A percentile compares a stretch with the other conserved stretches of the same genome.
These are phyloP conservation scores for Sphenodon punctatus DNA, from an alignment of 2,797 vertebrate genomes.

Conservation along the genomic window DNA sequence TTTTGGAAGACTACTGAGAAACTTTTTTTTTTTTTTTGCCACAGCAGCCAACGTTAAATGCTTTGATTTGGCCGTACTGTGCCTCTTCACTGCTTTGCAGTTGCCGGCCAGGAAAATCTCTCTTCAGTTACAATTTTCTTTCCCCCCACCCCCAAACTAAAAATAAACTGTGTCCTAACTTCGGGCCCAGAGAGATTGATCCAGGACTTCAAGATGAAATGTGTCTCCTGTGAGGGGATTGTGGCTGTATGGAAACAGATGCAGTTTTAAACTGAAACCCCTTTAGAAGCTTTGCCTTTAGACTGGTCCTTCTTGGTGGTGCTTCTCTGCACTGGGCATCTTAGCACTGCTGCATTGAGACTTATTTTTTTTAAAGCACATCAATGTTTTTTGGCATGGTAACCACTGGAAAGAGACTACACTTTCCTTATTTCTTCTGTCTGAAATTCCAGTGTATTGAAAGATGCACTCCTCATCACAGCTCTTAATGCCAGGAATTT, in stretches of 20 bases:
- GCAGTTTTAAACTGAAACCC: neutral
- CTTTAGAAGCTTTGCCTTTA: rapidly evolving
- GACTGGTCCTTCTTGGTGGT: rapidly evolving
- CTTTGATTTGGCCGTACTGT: neutral
- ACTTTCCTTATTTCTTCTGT: neutral
- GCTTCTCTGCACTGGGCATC: rapidly evolving
- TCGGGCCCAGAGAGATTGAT: too few relatives aligned
- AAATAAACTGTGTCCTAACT: too few relatives aligned
- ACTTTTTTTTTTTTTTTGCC: too few relatives aligned
- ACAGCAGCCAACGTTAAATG: neutral
- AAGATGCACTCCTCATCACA: neutral
- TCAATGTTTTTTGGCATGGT: neutral
- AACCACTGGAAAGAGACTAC: neutral
- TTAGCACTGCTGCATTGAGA: neutral
- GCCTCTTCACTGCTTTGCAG: neutral
- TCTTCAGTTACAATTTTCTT: neutral
- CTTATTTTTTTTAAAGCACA: rapidly evolving
- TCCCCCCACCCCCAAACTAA: neutral
- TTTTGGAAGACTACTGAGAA: neutral
- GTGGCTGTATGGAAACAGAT: neutral
- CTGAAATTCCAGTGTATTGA: rapidly evolving
- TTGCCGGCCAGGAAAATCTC: neutral
- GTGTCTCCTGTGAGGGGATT: neutral
- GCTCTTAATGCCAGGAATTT: neutral
- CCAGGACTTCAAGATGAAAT: too few relatives aligned